Base-by-base conservation (phyloP, 2,888 invertebrate species). In the Drosophila prolongata region DNA sequence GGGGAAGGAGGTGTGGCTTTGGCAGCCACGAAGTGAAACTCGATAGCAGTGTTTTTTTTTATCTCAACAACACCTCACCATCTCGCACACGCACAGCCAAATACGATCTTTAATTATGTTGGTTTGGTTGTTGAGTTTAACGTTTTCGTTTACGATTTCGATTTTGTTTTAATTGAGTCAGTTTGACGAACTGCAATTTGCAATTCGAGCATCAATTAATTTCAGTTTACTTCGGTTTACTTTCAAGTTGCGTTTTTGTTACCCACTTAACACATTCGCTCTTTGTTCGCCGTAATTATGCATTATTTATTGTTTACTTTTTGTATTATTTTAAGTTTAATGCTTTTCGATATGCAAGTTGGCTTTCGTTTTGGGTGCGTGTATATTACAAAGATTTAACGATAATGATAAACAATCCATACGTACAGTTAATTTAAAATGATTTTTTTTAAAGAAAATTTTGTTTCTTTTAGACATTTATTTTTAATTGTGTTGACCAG, bases 111-210 rank as follows among this genome's bases (percentile, higher is more conserved):
- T 55, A 71, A 71, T 71, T 46, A 71, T 44, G 14, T 38, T 24
- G 30, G 37, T 42, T 19, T 19, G 14, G 9, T 30, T 54, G 40
- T 46, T 55, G 24, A 59, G 30, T 60, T 72, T 56, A 14, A 13
- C 44, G 55, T 59, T 53, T 38, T 24, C 44, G 57, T 65, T 73
- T 69, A 52, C 44, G 49, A 55, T 69, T 82, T 71, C 65, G 60
- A 71, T 68, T 65, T 57, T 44, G 54, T 69, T 72, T 67, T 77
- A 80, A 84, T 84, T 75, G 77, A 50, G 38, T 47, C 69, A 57
- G 84, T 82, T 82, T 86, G 80, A 71, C 84, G 80, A 86, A 83
- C 87, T 77, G 69, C 62, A 71, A 44, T 70, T 62, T 64, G 62
- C 70, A 56, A 70, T 71, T 62, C 50, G 55, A 56, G 61, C 50